Evolutionary conservation across 2,888 invertebrate species (phyloP), one percentile per base, ranked within the genome.

Genomic region (Helleia helle): DNA sequence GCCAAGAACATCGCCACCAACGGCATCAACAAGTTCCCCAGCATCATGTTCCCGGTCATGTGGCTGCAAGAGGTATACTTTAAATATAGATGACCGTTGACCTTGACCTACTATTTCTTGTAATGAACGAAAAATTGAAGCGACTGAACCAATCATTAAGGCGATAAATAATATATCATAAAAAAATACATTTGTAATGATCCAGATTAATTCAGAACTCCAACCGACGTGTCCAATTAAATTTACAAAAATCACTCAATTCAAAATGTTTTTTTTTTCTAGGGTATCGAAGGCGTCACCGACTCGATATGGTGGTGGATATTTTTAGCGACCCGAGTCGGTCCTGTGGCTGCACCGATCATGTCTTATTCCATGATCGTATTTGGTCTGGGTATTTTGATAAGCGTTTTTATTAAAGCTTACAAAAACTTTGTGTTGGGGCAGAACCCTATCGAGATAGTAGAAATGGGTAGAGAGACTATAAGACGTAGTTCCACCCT

Each of bases 21-120:
- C 50, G 87, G 90, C 3, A 93, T 94, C 7, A 79, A 90, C 50
- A 88, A 91, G 47, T 94, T 95, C 56, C 92, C 93, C 0, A 90
- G 90, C 60, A 93, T 93, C 38, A 86, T 93, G 4, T 94, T 94
- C 64, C 95, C 95, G 0, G 89, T 95, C 27, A 93, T 95, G 91
- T 95, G 95, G 95, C 55, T 94, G 1, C 94, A 95, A 70, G 95
- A 95, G 88, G 92, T 91, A 58, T 15, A 11, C 24, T 22, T 5
- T 26, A 27, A 12, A 14, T 11, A 18, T 41, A 13, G 28, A 5
- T n/a, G n/a, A n/a, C n/a, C n/a, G n/a, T n/a, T n/a, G n/a, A n/a
- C n/a, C n/a, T n/a, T n/a, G n/a, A n/a, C n/a, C n/a, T n/a, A n/a
- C n/a, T n/a, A n/a, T n/a, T n/a, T n/a, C n/a, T n/a, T n/a, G n/a